Evolutionary conservation across 2,113 vertebrate species (phyloP), one percentile per base, ranked within the genome.

Genomic region (Nicator chloris): DNA sequence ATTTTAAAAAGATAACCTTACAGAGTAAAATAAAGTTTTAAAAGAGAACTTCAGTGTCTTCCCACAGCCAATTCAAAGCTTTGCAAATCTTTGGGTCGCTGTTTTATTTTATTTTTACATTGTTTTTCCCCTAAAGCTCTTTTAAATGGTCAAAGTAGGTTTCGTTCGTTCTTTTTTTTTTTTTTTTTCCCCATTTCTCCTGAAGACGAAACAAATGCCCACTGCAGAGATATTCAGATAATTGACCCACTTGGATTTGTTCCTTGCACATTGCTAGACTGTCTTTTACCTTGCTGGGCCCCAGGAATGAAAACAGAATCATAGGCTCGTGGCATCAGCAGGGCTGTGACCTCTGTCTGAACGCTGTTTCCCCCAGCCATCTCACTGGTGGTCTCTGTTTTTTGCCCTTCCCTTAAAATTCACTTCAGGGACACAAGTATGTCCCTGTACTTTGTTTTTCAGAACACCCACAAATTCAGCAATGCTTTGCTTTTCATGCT

Each of bases 1-100:
- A 95, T 92, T 96, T 95, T 93, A 88, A 97, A 95, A 92, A 94
- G 80, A 63, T 81, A 87, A 82, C 45, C 37, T 51, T 80, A 82
- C 10, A 73, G 57, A 72, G 71, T 59, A 72, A 61, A 93, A 85
- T 65, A 80, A 61, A 12, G 37, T 86, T 84, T 92, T 73, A 27
- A 77, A 92, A 65, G 35, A 84, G 26, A 60, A 8, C 24, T 91
- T 92, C 63, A 60, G 0, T 77, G n/a, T 28, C 54, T 86, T 90
- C 64, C 31, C 8, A 31, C 15, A 87, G 47, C 59, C 22, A 79
- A 37, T 37, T 50, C 66, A 91, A 91, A 85, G 39, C 82, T 83
- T 78, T 63, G 12, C 31, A 59, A 69, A 73, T 45, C 30, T 15
- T 40, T 7, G 26, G 50, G 27, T 64, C 10, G 3, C 54, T 80